Conservation (phyloP, 2,113 vertebrate genomes). For the Passer domesticus region DNA sequence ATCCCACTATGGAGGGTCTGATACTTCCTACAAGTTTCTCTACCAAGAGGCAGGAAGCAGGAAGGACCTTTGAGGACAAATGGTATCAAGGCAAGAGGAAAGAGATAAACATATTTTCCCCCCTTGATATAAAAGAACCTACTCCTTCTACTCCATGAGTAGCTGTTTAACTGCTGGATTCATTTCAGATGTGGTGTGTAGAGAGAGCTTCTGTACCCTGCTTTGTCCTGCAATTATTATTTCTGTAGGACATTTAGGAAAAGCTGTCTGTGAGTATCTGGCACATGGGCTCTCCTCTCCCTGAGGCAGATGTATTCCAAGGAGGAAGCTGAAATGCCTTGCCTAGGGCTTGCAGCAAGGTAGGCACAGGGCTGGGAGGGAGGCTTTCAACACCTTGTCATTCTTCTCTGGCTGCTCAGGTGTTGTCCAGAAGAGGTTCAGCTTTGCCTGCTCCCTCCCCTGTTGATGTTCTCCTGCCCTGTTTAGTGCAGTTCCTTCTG, state of each 20-base stretch:
- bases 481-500: neutral
- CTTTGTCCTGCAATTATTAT: neutral
- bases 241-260: neutral
- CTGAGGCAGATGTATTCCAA: neutral
- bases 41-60: neutral
- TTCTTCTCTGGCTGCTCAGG: neutral
- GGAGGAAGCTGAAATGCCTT: neutral
- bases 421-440: neutral
- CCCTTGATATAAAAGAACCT: neutral
- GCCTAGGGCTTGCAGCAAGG: neutral
- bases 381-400: neutral
- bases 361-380: neutral
- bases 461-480: neutral
- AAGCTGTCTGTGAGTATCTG: neutral
- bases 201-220: neutral
- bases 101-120: neutral
- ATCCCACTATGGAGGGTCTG: neutral
- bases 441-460: neutral
- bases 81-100: neutral
- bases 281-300: neutral
- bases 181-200: neutral
- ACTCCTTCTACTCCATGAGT: neutral
- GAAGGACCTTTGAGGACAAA: neutral
- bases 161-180: neutral
- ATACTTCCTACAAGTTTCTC: neutral